These are phyloP conservation scores for Glaucidium brasilianum DNA, from an alignment of 2,113 vertebrate genomes.

Conservation along the genomic window DNA sequence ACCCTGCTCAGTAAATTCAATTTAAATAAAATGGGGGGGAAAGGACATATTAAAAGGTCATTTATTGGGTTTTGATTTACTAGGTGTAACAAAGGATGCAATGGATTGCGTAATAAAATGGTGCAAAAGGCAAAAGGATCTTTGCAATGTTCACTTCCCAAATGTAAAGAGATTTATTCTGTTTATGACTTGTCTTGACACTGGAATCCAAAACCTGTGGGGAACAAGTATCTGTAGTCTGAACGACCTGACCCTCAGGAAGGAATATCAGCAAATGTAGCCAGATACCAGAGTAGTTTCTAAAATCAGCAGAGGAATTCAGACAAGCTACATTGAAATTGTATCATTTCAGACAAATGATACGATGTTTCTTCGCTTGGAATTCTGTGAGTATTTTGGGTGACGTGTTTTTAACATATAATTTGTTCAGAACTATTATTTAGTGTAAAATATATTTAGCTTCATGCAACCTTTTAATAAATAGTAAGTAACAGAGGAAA, in stretches of 20 bases:
- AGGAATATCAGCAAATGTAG: background rate
- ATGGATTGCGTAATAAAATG: background rate
- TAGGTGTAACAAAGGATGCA: background rate
- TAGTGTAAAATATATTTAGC: background rate
- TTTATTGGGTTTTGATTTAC: conserved; percentile 8
- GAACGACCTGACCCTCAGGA: background rate
- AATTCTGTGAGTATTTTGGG: background rate
- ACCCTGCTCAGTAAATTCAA: background rate
- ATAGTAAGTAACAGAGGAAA: background rate
- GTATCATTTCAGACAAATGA: background rate
- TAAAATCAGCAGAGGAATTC: background rate
- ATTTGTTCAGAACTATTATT: conserved; percentile 4
- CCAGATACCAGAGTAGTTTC: background rate
- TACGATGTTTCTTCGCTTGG: background rate
- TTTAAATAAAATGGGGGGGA: background rate
- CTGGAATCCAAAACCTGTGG: background rate
- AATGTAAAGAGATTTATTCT: background rate
- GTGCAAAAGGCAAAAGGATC: background rate
- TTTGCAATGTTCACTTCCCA: background rate
- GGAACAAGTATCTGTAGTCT: background rate
- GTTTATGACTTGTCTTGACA: background rate
- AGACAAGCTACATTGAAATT: background rate
- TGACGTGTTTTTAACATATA: background rate
- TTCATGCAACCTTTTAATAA: background rate
- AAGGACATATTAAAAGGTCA: background rate